Conservation (phyloP, 2,797 vertebrate species). For the Tapirus indicus region DNA sequence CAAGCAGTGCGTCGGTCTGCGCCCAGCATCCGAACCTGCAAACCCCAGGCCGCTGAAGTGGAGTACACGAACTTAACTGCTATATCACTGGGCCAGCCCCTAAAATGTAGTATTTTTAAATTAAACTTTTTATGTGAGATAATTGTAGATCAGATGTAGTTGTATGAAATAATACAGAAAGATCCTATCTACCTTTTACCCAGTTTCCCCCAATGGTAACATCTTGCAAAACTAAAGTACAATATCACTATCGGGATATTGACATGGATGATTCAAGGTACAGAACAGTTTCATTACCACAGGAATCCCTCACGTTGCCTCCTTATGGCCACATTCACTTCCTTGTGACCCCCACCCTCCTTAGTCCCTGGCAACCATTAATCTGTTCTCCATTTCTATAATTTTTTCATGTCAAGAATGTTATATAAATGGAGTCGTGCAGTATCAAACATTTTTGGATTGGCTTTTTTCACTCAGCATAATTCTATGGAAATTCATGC, state of each 20-base stretch:
- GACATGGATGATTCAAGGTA: too few relatives aligned
- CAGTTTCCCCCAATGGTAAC: neutral
- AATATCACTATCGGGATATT: neutral
- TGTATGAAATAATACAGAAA: neutral
- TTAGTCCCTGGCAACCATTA: neutral
- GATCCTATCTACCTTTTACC: neutral
- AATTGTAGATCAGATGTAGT: neutral
- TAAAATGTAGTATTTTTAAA: slow-evolving; percentile 32
- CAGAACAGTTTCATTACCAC: neutral
- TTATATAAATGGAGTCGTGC: neutral
- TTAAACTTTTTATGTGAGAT: slow-evolving; percentile 5
- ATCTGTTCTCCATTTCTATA: neutral
- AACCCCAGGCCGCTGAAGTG: too few relatives aligned
- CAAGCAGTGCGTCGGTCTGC: too few relatives aligned
- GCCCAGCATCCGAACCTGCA: too few relatives aligned
- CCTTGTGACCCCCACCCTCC: neutral
- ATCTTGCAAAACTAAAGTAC: neutral
- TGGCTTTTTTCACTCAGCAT: neutral
- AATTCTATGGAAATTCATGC: neutral
- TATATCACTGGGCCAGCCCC: too few relatives aligned
- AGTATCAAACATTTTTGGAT: neutral
- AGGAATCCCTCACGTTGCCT: neutral
- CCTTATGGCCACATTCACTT: neutral
- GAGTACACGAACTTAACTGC: too few relatives aligned
- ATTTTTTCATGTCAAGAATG: neutral